Percentiles rank a stretch among this genome's conserved stretches.
These are phyloP conservation scores for Acinonyx jubatus DNA, from an alignment of 2,113 vertebrate genomes.

Conservation along the genomic window DNA sequence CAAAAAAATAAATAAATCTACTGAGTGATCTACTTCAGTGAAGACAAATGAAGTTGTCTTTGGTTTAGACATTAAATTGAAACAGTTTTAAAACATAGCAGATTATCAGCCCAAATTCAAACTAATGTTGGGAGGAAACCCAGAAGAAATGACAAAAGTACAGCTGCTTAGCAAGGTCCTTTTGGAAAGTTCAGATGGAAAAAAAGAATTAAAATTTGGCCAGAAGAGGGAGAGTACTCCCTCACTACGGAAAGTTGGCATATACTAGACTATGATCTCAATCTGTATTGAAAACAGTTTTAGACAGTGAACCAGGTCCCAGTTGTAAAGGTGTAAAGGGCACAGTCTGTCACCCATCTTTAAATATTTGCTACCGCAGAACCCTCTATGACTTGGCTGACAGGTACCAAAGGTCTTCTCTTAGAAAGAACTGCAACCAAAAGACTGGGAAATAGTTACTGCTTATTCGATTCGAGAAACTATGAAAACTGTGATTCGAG, in stretches of 20 bases:
- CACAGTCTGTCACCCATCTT: slow-evolving; percentile 1
- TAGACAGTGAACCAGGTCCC: slow-evolving; percentile 32
- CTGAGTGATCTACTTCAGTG: neutral
- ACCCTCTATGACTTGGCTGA: neutral
- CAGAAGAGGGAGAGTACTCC: slow-evolving; percentile 40
- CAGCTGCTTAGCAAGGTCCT: slow-evolving; percentile 48
- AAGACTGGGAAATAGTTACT: neutral
- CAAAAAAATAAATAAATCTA: slow-evolving; percentile 26
- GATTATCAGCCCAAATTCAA: slow-evolving; percentile 16
- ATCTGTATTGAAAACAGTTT: slow-evolving; percentile 23
- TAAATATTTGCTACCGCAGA: slow-evolving; percentile 12
- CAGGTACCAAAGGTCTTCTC: neutral
- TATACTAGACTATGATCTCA: slow-evolving; percentile 50
- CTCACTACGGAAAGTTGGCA: slow-evolving; percentile 63
- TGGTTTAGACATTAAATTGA: neutral
- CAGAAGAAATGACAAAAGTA: slow-evolving; percentile 51
- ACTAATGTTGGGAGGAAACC: slow-evolving; percentile 10
- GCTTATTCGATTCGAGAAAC: neutral
- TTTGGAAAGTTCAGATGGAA: slow-evolving; percentile 51
- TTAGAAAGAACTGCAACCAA: neutral
- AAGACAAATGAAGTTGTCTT: slow-evolving; percentile 21
- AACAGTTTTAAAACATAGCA: neutral
- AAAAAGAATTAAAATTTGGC: slow-evolving; percentile 66
- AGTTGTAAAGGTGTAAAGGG: neutral
- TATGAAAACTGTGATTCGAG: neutral